These are phyloP conservation scores for Trichonephila inaurata DNA, from an alignment of 1,140 invertebrate species.

Conservation along the genomic window DNA sequence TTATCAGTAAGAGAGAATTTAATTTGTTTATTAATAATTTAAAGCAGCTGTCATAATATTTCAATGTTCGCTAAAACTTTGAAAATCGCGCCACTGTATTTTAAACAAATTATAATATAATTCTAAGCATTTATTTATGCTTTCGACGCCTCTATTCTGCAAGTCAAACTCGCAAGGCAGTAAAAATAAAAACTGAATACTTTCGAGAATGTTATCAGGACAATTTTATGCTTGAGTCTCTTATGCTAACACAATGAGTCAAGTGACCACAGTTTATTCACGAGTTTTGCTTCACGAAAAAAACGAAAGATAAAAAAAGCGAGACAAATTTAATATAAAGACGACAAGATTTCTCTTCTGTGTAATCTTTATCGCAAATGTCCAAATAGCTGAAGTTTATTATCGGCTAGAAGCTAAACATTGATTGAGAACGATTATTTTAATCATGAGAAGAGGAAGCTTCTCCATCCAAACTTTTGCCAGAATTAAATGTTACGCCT, in stretches of 20 bases:
- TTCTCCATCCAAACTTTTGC: conserved; percentile 43
- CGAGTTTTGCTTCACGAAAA: neutral
- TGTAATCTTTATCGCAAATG: neutral
- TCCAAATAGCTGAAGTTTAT: conserved; percentile 9
- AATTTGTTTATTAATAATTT: no score
- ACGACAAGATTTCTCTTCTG: neutral
- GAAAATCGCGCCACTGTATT: no score
- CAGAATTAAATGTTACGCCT: conserved; percentile 54
- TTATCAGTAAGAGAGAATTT: no score
- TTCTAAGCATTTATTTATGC: no score
- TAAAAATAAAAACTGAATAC: neutral
- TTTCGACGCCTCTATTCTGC: no score
- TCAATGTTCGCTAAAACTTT: no score
- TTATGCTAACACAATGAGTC: neutral
- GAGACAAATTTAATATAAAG: neutral
- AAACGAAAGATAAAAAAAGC: neutral
- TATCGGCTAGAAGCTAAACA: conserved; percentile 9
- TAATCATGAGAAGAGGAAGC: neutral
- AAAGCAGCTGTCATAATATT: no score
- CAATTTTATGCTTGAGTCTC: neutral
- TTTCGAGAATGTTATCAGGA: neutral
- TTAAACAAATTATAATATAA: no score
- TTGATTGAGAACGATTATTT: conserved; percentile 36
- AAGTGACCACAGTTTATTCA: neutral
- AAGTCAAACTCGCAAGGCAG: neutral